Evolutionary conservation across 2,888 invertebrate species (phyloP).

Genomic region (Fragum whitleyi): DNA sequence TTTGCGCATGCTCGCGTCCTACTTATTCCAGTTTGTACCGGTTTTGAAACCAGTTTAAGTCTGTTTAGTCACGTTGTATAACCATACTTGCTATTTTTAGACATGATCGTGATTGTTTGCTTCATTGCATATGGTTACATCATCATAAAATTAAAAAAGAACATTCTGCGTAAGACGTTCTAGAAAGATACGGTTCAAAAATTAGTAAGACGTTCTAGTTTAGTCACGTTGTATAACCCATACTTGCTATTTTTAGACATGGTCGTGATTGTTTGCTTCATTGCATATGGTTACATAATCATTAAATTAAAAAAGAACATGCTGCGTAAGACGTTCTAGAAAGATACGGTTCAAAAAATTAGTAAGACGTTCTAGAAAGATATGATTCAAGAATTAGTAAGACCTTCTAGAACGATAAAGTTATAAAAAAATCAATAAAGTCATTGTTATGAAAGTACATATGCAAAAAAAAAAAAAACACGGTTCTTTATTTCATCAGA

Average conservation of each 20-base stretch:
- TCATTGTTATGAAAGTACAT: too few relatives aligned
- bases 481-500: too few relatives aligned
- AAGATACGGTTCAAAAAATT: not conserved
- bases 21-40: conserved; percentile 1
- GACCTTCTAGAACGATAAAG: too few relatives aligned
- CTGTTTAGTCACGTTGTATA: conserved; percentile 1
- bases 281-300: not conserved
- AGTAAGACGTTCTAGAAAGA: not conserved
- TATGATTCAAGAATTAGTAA: not conserved
- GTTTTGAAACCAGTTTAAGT: conserved; percentile 1
- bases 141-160: too few relatives aligned
- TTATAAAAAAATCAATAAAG: too few relatives aligned
- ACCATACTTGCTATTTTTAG: not conserved
- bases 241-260: conserved; percentile 1
- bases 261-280: not conserved
- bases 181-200: too few relatives aligned
- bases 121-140: not conserved
- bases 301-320: not conserved
- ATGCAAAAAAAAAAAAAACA: too few relatives aligned
- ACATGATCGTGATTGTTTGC: conserved; percentile 1
- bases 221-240: not conserved
- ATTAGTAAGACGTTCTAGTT: too few relatives aligned
- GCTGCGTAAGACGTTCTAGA: conserved; percentile 1
- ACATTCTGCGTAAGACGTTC: too few relatives aligned
- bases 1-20: not conserved